Base-by-base conservation (phyloP, 2,888 invertebrate genomes). In the Azorinus chamasolen region DNA sequence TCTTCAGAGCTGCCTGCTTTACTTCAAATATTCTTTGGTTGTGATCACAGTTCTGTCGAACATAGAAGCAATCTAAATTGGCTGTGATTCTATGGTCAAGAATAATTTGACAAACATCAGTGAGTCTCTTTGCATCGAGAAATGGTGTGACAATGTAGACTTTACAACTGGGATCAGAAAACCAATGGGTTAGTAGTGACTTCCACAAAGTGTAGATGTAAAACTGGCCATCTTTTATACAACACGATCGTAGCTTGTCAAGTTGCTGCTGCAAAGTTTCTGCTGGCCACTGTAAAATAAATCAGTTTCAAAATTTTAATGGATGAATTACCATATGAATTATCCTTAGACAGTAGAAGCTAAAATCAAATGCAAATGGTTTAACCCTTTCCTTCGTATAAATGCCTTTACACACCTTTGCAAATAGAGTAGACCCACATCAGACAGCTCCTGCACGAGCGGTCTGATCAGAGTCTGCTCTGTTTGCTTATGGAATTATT, bases 161-260 rank as follows among this genome's bases (percentile, higher is more conserved):
- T 48, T 80, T 84, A 58, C 83, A 75, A 16, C 77, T 72, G 5
- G 83, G 63, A 58, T 87, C 79, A 5, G 84, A 73, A 48, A 91
- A 85, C 90, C 91, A 91, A 41, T 77, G 70, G 72, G 88, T 65
- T 8, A 92, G 85, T 16, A 91, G 71, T 39, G 89, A 89, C 69
- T 85, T 86, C 92, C 92, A 92, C n/a, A 91, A 75, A 37, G 72
- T 75, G 75, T 91, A 90, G 32, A 91, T 85, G 22, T 85, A 85
- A 10, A 79, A 70, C 1, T 83, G 79, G 10, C 90, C 90, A 55
- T 88, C 87, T 16, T 79, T 64, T 4, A 88, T 83, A 53, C 75
- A 66, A 6, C 88, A 84, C 6, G 69, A 75, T 22, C 64, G 70
- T 53, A 88, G 66, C 39, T 62, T 73, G 6, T 72, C 48, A 0